Evolutionary conservation across 1,140 invertebrate species (phyloP).

Genomic region (Macrosteles quadrilineatus): DNA sequence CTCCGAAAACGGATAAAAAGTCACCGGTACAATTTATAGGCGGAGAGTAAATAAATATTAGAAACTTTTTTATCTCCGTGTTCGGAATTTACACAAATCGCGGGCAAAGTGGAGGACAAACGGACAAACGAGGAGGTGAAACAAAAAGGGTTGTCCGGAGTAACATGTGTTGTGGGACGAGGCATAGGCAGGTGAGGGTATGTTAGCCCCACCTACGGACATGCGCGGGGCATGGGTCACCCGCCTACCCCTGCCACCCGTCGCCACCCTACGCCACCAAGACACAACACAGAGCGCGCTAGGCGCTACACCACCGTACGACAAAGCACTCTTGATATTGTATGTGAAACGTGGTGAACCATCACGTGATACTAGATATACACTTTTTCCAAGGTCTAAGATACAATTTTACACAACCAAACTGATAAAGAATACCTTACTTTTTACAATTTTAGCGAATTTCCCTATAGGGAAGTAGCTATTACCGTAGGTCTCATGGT

Average conservation of each 20-base stretch:
- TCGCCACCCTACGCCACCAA: neutral
- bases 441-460: too few relatives aligned
- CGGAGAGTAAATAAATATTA: slow-evolving; percentile 21
- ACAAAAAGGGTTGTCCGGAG: neutral
- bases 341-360: too few relatives aligned
- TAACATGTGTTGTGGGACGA: slow-evolving; percentile 6
- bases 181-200: neutral
- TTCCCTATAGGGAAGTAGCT: too few relatives aligned
- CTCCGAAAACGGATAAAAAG: too few relatives aligned
- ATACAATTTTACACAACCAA: too few relatives aligned
- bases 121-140: neutral
- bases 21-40: slow-evolving; percentile 18
- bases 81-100: slow-evolving; percentile 17
- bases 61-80: slow-evolving; percentile 23
- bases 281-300: neutral
- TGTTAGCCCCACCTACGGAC: neutral
- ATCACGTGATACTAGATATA: too few relatives aligned
- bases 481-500: too few relatives aligned
- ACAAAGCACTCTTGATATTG: too few relatives aligned
- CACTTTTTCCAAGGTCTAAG: too few relatives aligned
- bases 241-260: neutral
- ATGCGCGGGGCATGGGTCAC: neutral
- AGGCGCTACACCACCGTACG: too few relatives aligned
- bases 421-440: too few relatives aligned
- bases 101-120: slow-evolving; percentile 2